Base-by-base conservation (phyloP, 53 echinoderm and acorn worm species). In the Henricia sp. region DNA sequence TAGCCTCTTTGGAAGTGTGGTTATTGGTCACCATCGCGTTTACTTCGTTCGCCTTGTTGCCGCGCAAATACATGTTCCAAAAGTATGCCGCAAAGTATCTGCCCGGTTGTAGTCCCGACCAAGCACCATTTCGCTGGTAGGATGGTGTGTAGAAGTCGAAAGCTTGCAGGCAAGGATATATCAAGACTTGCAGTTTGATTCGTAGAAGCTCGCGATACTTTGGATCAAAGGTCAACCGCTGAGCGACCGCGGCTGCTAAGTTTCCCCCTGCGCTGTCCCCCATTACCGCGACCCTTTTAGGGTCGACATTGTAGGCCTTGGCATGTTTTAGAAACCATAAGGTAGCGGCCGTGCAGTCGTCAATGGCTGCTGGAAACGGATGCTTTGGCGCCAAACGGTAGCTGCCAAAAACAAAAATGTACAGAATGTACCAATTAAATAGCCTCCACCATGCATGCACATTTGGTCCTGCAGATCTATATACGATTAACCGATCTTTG, bases 241-340 rank as follows among this genome's bases (percentile, higher is more conserved):
- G 92, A 8, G 88, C 57, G 27, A 97, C 87, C 19, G 94, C 88
- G 1, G 94, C 90, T 0, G 92, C 84, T 13, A 97, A 83, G 53
- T 92, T 89, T 1, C 94, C 99, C 3, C 99, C 99, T 1, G 99
- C 94, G 50, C 99, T 97, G 80, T 97, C 94, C 0, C 99, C 99
- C 42, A 85, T 85, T 17, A 97, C 70, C 0, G 82, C 99, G 3
- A 97, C 62, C 38, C 92, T 85, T 24, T 54, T 68, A 3, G 86
- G 70, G 59, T 97, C 94, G 2, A 97, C 90, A 53, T 78, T 86
- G 68, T 67, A 91, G 32, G 86, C 84, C 3, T 84, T 46, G 20
- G 91, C 83, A 62, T 92, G 88, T n/a, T 28, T 38, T 50, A 97
- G 57, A 63, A 97, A 62, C 83, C 94, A 87, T 62, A 85, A 84